Percentiles rank a stretch among this genome's conserved stretches.
These are phyloP conservation scores for Harpalus rufipes DNA, from an alignment of 2,888 invertebrate species.

Conservation along the genomic window DNA sequence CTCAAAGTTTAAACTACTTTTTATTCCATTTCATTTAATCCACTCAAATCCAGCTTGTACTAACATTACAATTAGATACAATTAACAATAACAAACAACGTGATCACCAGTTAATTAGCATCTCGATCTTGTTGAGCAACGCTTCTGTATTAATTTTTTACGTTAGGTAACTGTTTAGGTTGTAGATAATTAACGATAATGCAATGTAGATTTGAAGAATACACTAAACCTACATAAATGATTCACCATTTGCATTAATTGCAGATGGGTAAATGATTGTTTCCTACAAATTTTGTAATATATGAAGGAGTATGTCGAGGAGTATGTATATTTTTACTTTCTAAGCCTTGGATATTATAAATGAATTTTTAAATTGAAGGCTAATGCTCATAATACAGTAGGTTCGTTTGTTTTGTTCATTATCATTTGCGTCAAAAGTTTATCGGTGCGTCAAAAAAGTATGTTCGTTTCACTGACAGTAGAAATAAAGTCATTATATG, in stretches of 20 bases:
- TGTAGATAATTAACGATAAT: neutral
- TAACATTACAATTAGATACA: neutral
- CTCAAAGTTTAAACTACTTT: neutral
- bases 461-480: too few relatives aligned
- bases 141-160: neutral
- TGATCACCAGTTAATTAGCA: slow-evolving; percentile 32
- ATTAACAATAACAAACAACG: slow-evolving; percentile 32
- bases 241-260: neutral
- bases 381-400: too few relatives aligned
- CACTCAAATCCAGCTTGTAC: neutral
- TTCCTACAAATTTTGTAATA: slow-evolving; percentile 6
- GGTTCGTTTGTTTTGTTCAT: too few relatives aligned
- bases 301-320: neutral
- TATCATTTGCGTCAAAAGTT: too few relatives aligned
- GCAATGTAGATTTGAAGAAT: neutral
- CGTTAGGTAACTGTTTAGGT: neutral
- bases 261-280: neutral
- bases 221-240: neutral
- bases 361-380: neutral
- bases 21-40: neutral
- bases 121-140: slow-evolving; percentile 30
- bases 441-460: too few relatives aligned
- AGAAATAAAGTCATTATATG: too few relatives aligned
- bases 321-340: slow-evolving; percentile 3
- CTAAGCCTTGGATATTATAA: neutral